These are phyloP conservation scores for Invenusta paracnida DNA, from an alignment of 2,888 invertebrate genomes.

Conservation along the genomic window DNA sequence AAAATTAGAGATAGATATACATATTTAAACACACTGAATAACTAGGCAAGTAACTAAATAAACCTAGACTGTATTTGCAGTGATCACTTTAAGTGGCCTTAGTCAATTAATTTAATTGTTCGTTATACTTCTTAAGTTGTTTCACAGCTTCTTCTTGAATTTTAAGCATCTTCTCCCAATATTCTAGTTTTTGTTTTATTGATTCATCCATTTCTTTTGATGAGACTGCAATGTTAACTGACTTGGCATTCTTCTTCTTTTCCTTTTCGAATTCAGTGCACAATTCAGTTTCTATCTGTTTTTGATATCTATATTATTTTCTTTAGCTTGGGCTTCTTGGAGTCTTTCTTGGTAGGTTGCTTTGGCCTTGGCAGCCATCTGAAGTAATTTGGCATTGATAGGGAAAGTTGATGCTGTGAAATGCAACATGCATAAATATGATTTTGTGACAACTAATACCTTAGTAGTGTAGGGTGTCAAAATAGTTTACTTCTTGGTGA, in stretches of 20 bases:
- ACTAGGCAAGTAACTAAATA: background rate
- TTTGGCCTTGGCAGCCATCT: background rate
- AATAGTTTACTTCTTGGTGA: background rate
- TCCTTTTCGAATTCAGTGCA: background rate
- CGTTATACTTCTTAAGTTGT: background rate
- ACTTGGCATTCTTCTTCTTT: background rate
- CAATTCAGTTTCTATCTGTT: background rate
- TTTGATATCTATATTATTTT: background rate
- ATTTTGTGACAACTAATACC: slow-evolving; percentile 8
- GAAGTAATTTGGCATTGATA: background rate
- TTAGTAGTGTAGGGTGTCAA: background rate
- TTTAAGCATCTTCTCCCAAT: background rate
- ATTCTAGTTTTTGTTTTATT: background rate
- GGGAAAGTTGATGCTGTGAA: background rate
- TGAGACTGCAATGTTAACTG: background rate
- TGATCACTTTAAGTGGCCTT: background rate
- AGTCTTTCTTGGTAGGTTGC: background rate
- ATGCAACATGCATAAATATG: background rate
- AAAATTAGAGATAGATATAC: background rate
- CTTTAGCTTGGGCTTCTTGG: background rate
- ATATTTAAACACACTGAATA: background rate
- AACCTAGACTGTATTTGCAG: background rate
- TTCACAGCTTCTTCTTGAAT: background rate
- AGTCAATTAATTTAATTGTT: background rate
- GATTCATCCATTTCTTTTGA: background rate